Conservation (phyloP, 2,797 vertebrate species). For the Oophaga sylvatica region DNA sequence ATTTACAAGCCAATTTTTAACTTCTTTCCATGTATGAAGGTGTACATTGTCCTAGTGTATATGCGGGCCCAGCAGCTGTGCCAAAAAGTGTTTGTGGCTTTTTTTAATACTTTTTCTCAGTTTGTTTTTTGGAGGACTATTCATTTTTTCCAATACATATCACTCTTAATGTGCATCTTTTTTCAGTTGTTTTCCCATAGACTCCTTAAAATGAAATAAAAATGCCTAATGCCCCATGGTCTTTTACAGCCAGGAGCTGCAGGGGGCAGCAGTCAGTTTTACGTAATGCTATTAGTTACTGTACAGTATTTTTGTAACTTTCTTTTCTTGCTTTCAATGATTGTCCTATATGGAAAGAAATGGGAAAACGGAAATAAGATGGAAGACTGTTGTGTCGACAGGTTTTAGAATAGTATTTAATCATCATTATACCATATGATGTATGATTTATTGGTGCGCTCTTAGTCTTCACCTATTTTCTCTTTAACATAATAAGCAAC, state of each 20-base stretch:
- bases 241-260: neutral
- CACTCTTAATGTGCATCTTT: too few relatives aligned
- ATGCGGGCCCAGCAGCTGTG: neutral
- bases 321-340: neutral
- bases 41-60: neutral
- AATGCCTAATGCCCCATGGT: neutral
- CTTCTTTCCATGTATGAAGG: neutral
- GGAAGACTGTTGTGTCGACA: slow-evolving; percentile 12
- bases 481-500: neutral
- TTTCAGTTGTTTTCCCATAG: too few relatives aligned
- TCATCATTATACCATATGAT: slow-evolving; percentile 12
- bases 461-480: slow-evolving; percentile 14
- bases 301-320: neutral
- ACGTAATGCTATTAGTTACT: neutral
- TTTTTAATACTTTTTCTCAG: too few relatives aligned
- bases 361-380: neutral
- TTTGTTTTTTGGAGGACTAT: too few relatives aligned
- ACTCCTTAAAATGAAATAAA: too few relatives aligned
- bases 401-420: slow-evolving; percentile 12
- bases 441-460: slow-evolving; percentile 18
- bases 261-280: neutral
- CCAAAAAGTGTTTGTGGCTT: neutral
- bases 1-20: neutral
- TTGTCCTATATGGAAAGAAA: neutral
- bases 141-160: too few relatives aligned